Percentiles rank a stretch among this genome's conserved stretches.
Conservation (phyloP, 1,140 invertebrate genomes). For the Ptiloglossa arizonensis region DNA sequence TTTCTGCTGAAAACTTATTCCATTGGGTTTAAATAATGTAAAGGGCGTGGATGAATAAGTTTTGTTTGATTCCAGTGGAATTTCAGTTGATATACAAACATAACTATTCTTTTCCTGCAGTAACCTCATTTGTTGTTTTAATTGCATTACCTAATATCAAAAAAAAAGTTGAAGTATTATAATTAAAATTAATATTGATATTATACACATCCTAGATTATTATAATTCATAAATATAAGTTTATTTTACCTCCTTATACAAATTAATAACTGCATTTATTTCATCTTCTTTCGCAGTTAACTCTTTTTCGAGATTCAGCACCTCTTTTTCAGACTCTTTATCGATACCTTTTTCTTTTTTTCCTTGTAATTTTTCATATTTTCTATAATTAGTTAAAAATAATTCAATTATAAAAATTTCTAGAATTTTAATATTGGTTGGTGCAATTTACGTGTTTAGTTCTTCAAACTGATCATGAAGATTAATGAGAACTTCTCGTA, state of each 20-base stretch:
- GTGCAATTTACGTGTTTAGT: constrained; percentile 75
- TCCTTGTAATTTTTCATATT: constrained; percentile 78
- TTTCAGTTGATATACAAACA: constrained; percentile 68
- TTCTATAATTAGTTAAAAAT: constrained; percentile 69
- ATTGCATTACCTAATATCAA: constrained; percentile 69
- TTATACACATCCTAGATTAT: background rate
- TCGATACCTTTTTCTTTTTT: constrained; percentile 69
- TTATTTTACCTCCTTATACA: constrained; percentile 80
- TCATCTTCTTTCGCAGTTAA: constrained; percentile 81
- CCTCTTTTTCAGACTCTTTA: constrained; percentile 70
- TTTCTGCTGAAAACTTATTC: constrained; percentile 26
- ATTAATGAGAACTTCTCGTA: constrained; percentile 76
- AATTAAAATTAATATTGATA: background rate
- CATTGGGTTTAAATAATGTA: constrained; percentile 20
- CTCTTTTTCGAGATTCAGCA: constrained; percentile 77
- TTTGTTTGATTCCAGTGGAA: constrained; percentile 9
- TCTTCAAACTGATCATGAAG: constrained; percentile 80
- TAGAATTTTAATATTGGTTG: background rate
- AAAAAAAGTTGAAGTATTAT: no score
- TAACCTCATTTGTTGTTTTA: constrained; percentile 80
- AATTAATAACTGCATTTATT: constrained; percentile 79
- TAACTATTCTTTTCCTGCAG: constrained; percentile 76
- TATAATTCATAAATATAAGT: background rate
- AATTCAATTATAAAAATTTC: constrained; percentile 20
- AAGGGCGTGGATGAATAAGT: constrained; percentile 18